Percentiles rank a stretch among this genome's conserved stretches.
These are phyloP conservation scores for Lophura nycthemera DNA, from an alignment of 2,113 vertebrate genomes.

Conservation along the genomic window DNA sequence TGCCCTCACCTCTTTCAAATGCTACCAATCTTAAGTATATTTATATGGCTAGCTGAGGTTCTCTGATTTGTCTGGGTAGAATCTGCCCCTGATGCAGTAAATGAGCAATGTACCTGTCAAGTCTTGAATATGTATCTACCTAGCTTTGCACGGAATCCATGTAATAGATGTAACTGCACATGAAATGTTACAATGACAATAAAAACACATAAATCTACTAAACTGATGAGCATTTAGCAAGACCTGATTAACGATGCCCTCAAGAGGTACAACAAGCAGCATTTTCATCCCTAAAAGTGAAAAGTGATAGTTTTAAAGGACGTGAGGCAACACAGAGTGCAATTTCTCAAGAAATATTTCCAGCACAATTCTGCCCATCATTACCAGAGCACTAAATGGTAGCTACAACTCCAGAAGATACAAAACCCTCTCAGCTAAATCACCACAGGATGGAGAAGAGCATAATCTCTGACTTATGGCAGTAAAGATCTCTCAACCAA, in stretches of 20 bases:
- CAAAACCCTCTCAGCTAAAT: not conserved
- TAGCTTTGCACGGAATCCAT: not conserved
- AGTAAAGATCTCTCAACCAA: not conserved
- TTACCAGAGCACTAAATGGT: not conserved
- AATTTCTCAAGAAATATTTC: slow-evolving; percentile 31
- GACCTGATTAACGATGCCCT: slow-evolving; percentile 44
- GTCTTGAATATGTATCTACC: not conserved
- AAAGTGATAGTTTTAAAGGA: slow-evolving; percentile 44
- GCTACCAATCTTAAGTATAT: not conserved
- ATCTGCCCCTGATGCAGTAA: not conserved
- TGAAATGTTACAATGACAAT: slow-evolving; percentile 49
- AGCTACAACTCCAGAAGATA: not conserved
- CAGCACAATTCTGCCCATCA: not conserved
- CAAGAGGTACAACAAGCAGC: slow-evolving; percentile 24
- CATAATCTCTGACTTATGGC: not conserved
- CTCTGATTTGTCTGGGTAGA: not conserved
- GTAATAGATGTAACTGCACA: slow-evolving; percentile 32
- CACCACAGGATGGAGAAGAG: not conserved
- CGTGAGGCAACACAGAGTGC: not conserved
- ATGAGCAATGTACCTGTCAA: not conserved
- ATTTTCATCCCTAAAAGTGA: slow-evolving; percentile 35
- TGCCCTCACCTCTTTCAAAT: not conserved
- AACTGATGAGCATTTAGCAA: slow-evolving; percentile 35
- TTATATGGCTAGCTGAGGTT: not conserved
- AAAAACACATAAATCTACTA: slow-evolving; percentile 55